Evolutionary conservation across 2,113 vertebrate species (phyloP), one percentile per base, ranked within the genome.

Genomic region (Sinosuthora webbiana): DNA sequence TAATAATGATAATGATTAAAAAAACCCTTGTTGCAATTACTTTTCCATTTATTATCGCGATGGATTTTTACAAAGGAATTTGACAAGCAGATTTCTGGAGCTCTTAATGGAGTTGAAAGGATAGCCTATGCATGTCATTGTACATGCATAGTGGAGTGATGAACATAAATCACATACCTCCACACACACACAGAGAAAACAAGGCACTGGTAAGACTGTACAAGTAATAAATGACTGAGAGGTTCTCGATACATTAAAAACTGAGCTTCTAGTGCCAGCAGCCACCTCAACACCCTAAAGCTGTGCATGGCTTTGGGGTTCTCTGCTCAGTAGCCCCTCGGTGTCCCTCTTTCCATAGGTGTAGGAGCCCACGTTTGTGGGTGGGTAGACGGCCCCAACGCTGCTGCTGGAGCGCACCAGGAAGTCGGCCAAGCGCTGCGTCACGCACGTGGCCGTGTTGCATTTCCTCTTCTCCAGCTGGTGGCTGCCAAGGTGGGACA

Each of bases 361-460:
- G 80, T 95, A 97, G 39, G 99, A 98, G 15, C 99, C 99, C 71
- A 99, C 98, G 8, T 99, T 98, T 3, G 98, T 99, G 2, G 98
- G 98, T 0, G 97, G 85, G 15, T 98, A 98, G 18, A 98, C 83
- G 0, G 98, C 97, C 2, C 98, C 99, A 0, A 98, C 76, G 41
- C 94, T 98, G 96, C 97, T 98, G 83, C 98, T 98, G 84, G 99
- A 99, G 39, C 98, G 98, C 37, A 98, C 97, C 93, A 99, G 94
- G 82, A 99, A 99, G 85, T 99, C 98, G 19, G 98, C 98, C 97
- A 99, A 95, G 87, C 98, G 98, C 71, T 99, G 99, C 5, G 98
- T 99, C 71, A 98, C 98, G 1, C 99, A 99, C 0, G 98, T 99
- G 37, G 99, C 98, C 0, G 98, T 99, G 97, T 98, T 99, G 95